Percentiles rank a stretch among this genome's conserved stretches.
Conservation (phyloP, 2,888 invertebrate species). For the Achlya flavicornis region DNA sequence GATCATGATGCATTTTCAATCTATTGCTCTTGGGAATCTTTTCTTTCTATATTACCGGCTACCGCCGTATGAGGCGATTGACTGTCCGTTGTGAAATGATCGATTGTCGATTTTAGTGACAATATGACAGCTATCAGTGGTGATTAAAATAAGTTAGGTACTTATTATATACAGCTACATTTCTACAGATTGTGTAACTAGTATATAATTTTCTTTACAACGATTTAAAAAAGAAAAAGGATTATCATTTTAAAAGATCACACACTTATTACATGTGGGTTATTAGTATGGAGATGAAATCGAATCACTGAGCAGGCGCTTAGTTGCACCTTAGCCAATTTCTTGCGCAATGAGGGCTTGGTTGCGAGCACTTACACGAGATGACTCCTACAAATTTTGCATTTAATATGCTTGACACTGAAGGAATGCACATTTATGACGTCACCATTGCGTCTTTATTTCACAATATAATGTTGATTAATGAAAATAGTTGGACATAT, state of each 20-base stretch:
- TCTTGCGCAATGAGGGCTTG: constrained; percentile 63
- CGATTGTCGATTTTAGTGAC: neutral
- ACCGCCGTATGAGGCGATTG: constrained; percentile 15
- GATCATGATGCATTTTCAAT: constrained; percentile 61
- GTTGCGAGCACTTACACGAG: constrained; percentile 44
- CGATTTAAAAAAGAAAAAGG: neutral
- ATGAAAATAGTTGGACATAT: neutral
- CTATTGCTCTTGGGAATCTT: constrained; percentile 53
- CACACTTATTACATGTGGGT: neutral
- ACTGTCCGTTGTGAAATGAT: constrained; percentile 25
- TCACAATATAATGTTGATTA: constrained; percentile 23
- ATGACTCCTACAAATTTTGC: constrained; percentile 50
- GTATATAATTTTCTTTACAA: neutral
- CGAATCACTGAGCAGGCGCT: neutral
- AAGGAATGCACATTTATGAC: constrained; percentile 45
- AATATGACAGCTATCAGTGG: neutral
- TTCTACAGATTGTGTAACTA: neutral
- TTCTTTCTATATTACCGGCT: constrained; percentile 36
- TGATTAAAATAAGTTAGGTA: neutral
- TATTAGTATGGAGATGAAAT: constrained; percentile 1
- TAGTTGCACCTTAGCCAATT: constrained; percentile 33
- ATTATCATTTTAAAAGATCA: neutral
- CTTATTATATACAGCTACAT: neutral
- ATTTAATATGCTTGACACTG: constrained; percentile 58
- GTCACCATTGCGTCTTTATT: constrained; percentile 34